Evolutionary conservation across 2,797 vertebrate genomes (phyloP).

Genomic region (Neopelma chrysocephalum): DNA sequence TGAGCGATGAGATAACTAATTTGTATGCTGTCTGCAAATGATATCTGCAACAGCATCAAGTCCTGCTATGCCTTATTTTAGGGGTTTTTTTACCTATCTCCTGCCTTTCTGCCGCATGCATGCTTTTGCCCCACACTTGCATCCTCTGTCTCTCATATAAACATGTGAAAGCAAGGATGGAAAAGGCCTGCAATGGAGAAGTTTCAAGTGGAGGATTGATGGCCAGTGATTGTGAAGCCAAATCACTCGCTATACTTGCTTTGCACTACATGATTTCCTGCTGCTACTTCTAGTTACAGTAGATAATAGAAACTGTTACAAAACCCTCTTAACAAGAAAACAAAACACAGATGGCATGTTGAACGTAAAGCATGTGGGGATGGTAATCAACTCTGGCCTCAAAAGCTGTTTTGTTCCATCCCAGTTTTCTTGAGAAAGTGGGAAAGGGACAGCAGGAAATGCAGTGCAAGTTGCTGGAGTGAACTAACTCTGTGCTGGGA

Average conservation of each 20-base stretch:
- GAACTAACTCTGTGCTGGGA: neutral
- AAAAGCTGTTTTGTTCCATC: constrained; percentile 56
- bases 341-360: constrained; percentile 73
- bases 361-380: constrained; percentile 72
- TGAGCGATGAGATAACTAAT: neutral
- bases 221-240: constrained; percentile 52
- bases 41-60: neutral
- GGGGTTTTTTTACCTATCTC: neutral
- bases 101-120: neutral
- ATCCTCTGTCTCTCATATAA: neutral
- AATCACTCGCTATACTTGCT: constrained; percentile 63
- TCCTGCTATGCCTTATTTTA: neutral
- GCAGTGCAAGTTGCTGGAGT: neutral
- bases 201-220: constrained; percentile 66
- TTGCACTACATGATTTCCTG: constrained; percentile 57
- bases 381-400: constrained; percentile 29
- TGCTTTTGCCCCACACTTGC: neutral
- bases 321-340: constrained; percentile 73
- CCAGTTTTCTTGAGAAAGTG: constrained; percentile 45
- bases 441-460: constrained; percentile 13
- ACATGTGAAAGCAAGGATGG: neutral
- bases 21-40: neutral
- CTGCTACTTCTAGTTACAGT: constrained; percentile 72
- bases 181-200: constrained; percentile 8
- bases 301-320: constrained; percentile 73